Conservation (phyloP, 2,888 invertebrate genomes). For the Heliconius ismenius region DNA sequence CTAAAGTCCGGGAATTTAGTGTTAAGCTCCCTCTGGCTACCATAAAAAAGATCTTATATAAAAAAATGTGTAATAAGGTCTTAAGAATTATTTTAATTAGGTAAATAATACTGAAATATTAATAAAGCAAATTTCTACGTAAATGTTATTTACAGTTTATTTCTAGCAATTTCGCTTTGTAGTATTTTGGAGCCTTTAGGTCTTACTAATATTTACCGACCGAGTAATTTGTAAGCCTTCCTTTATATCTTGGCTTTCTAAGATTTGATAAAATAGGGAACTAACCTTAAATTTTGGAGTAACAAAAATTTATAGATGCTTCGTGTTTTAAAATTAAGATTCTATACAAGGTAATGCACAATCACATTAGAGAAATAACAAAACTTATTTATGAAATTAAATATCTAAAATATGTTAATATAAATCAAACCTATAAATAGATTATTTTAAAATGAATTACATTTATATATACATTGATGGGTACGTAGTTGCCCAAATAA, state of each 20-base stretch:
- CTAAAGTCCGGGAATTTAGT: no score
- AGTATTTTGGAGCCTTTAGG: neutral
- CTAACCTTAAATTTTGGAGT: conserved; percentile 1
- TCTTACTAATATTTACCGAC: neutral
- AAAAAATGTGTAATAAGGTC: no score
- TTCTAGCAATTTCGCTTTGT: neutral
- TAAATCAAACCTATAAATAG: no score
- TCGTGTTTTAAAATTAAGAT: conserved; percentile 48
- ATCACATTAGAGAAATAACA: neutral
- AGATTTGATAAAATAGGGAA: neutral
- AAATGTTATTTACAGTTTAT: neutral
- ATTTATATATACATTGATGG: neutral
- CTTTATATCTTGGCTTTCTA: neutral
- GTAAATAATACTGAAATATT: neutral
- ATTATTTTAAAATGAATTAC: neutral
- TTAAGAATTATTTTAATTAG: no score
- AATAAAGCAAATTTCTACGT: neutral
- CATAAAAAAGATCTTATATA: no score
- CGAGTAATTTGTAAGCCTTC: neutral
- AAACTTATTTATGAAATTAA: neutral
- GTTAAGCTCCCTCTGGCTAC: no score
- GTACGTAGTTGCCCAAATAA: neutral
- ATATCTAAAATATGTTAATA: no score
- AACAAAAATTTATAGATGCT: conserved; percentile 47
- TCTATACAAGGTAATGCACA: conserved; percentile 58